These are phyloP conservation scores for Micoletzkya japonica DNA, from an alignment of 2,888 invertebrate genomes.

Conservation along the genomic window DNA sequence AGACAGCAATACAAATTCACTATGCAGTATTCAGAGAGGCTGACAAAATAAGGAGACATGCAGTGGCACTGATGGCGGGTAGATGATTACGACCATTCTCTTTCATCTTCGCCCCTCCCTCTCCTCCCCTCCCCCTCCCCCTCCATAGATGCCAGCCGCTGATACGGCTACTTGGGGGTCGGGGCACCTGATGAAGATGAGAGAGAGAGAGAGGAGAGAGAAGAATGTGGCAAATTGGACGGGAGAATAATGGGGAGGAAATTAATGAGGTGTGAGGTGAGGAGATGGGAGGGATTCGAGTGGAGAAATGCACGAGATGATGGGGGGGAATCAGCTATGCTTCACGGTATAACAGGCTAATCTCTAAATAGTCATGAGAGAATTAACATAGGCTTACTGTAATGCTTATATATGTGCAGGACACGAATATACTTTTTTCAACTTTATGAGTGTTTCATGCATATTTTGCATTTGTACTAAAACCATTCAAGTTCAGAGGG, in stretches of 20 bases:
- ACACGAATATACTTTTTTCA: neutral
- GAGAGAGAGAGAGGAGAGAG: neutral
- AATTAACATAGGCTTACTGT: too few relatives aligned
- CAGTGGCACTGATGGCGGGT: too few relatives aligned
- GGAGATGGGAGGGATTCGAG: neutral
- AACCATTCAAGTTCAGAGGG: neutral
- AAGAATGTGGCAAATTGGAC: neutral
- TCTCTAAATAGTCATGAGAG: too few relatives aligned
- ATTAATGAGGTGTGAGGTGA: neutral
- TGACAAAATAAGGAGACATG: too few relatives aligned
- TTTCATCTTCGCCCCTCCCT: neutral
- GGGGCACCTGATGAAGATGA: neutral
- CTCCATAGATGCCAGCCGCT: slow-evolving; percentile 1
- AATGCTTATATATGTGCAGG: too few relatives aligned
- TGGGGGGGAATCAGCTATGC: neutral
- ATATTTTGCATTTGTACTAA: neutral
- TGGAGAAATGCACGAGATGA: neutral
- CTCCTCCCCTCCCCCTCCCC: neutral
- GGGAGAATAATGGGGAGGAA: neutral
- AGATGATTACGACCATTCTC: neutral
- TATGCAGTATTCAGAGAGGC: too few relatives aligned
- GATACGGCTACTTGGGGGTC: too few relatives aligned
- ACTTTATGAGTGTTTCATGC: neutral
- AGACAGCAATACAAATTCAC: too few relatives aligned
- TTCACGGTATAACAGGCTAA: neutral